These are phyloP conservation scores for Pandion haliaetus DNA, from an alignment of 2,113 vertebrate species.

Conservation along the genomic window DNA sequence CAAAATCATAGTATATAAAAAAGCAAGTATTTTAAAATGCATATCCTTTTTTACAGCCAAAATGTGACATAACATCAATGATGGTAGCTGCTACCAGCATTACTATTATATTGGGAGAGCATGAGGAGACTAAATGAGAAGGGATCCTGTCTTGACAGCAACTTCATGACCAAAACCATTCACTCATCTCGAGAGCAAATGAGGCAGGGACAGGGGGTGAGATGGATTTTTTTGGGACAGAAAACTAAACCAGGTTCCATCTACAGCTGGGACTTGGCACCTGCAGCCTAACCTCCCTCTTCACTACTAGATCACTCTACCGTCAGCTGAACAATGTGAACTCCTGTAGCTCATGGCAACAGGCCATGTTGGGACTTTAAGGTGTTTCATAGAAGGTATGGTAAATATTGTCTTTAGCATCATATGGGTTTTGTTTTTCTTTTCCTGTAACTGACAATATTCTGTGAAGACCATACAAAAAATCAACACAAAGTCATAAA, in stretches of 20 bases:
- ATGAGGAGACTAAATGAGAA: neutral
- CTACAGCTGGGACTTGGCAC: rapidly evolving
- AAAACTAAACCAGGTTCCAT: neutral
- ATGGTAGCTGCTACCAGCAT: neutral
- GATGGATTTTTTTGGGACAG: neutral
- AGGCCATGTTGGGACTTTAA: neutral
- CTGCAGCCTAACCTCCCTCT: neutral
- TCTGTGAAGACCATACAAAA: neutral
- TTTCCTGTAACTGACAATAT: neutral
- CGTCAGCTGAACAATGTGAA: neutral
- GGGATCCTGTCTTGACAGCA: neutral
- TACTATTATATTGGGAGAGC: neutral
- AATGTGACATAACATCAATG: neutral
- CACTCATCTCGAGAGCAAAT: neutral
- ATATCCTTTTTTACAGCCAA: neutral
- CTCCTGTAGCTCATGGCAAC: neutral
- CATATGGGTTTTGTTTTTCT: neutral
- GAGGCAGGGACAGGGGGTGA: rapidly evolving
- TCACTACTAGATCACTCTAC: neutral
- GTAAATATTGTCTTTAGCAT: neutral
- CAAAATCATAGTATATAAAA: neutral
- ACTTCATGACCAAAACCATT: neutral
- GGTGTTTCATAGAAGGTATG: neutral
- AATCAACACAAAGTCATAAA: neutral
- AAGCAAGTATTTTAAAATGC: neutral